These are phyloP conservation scores for Nephila pilipes DNA, from an alignment of 1,140 invertebrate genomes.

Conservation along the genomic window DNA sequence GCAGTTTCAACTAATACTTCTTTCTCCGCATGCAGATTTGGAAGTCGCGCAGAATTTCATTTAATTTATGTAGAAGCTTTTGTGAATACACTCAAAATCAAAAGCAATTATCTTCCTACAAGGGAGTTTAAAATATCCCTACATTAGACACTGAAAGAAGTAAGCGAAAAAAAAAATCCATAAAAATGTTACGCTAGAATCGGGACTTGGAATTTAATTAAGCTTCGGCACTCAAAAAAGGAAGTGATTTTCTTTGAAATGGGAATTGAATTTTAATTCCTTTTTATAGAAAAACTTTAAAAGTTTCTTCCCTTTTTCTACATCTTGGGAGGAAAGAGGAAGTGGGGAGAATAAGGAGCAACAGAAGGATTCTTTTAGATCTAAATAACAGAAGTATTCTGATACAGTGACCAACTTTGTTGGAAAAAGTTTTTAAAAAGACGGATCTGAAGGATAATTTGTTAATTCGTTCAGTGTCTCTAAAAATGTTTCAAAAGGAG, in stretches of 20 bases:
- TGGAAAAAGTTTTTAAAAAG: too few species aligned
- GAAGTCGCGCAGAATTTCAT: neutral
- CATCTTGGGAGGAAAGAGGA: neutral
- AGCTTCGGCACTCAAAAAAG: neutral
- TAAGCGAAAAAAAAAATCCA: neutral
- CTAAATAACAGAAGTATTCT: too few species aligned
- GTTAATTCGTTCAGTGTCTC: too few species aligned
- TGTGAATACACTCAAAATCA: neutral
- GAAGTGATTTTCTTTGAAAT: conserved; percentile 19
- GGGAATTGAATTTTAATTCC: conserved; percentile 7
- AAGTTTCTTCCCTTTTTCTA: neutral
- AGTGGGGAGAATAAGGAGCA: neutral
- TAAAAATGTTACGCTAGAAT: conserved; percentile 5
- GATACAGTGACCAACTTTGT: too few species aligned
- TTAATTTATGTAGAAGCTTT: neutral
- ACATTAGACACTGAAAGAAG: neutral
- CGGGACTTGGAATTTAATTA: conserved; percentile 2
- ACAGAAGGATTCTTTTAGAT: neutral
- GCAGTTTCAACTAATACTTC: too few species aligned
- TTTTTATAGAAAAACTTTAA: neutral
- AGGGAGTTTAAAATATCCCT: neutral
- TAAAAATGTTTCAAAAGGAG: too few species aligned
- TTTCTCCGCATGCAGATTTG: too few species aligned
- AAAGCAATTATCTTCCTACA: conserved; percentile 31
- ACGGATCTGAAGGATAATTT: too few species aligned